phyloP scores from a whole-genome alignment of 2,797 vertebrate genomes.

The Tragelaphus eurycerus region DNA sequence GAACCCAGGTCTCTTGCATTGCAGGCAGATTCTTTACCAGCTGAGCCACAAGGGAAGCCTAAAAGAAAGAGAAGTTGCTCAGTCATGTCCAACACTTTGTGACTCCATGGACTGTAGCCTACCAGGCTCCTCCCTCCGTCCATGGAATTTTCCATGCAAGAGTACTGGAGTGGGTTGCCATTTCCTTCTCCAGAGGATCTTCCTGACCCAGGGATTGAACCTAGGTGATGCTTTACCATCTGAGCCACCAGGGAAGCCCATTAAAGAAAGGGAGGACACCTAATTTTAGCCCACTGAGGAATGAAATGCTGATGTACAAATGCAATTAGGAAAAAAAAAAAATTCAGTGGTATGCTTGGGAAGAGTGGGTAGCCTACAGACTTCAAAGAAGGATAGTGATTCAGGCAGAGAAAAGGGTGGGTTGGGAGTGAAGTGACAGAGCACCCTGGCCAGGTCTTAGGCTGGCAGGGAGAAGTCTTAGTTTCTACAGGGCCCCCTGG shows the following conservation, averaged over 20 bases:
- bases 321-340: background rate
- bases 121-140: background rate
- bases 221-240: background rate
- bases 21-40: background rate
- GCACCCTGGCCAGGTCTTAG: background rate
- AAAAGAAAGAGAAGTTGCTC: background rate
- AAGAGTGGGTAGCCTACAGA: background rate
- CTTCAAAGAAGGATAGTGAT: background rate
- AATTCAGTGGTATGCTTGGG: background rate
- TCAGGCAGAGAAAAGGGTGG: background rate
- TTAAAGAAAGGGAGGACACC: background rate
- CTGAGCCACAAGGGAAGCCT: background rate
- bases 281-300: constrained; percentile 42
- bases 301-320: constrained; percentile 7
- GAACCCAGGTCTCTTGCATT: background rate
- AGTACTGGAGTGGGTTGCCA: background rate
- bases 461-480: background rate
- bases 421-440: background rate
- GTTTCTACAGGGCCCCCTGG: background rate
- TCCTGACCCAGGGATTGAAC: background rate
- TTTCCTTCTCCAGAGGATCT: background rate
- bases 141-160: background rate
- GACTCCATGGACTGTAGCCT: background rate
- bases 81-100: background rate
- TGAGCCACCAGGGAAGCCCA: background rate